Base-by-base conservation (phyloP, 1,140 invertebrate species). In the Linepithema humile region DNA sequence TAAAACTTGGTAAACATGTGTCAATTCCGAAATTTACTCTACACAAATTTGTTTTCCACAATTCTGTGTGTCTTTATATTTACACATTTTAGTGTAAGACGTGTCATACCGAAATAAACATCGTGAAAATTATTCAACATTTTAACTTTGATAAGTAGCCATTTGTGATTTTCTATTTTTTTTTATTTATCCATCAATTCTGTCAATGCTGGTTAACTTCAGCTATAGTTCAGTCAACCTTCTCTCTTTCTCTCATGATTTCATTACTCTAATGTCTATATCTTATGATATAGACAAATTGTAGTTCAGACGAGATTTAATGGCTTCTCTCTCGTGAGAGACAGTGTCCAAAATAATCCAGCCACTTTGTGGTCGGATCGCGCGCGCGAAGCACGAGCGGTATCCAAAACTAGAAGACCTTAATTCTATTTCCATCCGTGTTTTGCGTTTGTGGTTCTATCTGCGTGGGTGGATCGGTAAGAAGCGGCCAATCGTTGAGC, bases 351-450 rank as follows among this genome's bases (percentile, higher is more conserved):
- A 82, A 74, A 72, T 82, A 82, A 80, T 80, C 7, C 64, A 35
- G 59, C 64, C 64, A 70, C 75, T 69, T 69, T 43, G 75, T 40
- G 75, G 48, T 55, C 38, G n/a, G 35, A 43, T 69, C 38, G 64
- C 23, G 62, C 35, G 45, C 38, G 50, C 64, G 20, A 80, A n/a
- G 50, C 64, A 78, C 74, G 32, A 78, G 17, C 23, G 3, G 62
- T 53, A 12, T 69, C 48, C 75, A 86, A 60, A 85, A 86, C 69
- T 43, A 85, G 65, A 57, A 57, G 69, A 55, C 59, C 75, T 82
- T 80, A 82, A 75, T 83, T 83, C 86, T 87, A 87, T 87, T 87
- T 87, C 48, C 57, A 86, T 86, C 64, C 35, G 26, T 35, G 53
- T 67, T 69, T 80, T 64, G 48, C 9, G 26, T 75, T 62, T 26